Evolutionary conservation across 2,888 invertebrate species (phyloP).

Genomic region (Macrosoma leucophasiata): DNA sequence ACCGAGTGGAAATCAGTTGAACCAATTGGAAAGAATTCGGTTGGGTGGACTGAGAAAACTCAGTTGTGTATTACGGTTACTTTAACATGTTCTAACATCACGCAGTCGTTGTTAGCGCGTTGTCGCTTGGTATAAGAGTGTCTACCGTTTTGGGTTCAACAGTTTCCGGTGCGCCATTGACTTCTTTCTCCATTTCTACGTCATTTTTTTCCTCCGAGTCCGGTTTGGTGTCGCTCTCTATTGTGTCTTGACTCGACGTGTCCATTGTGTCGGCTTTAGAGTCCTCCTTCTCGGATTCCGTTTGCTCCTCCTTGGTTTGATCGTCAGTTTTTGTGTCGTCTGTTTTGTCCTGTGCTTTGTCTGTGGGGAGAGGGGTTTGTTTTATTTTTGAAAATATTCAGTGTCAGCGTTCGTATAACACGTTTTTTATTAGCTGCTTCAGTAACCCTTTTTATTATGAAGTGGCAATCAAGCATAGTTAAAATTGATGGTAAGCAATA

Average conservation of each 20-base stretch:
- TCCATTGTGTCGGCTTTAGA: conserved; percentile 47
- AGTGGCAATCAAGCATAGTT: too few species aligned
- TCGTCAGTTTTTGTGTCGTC: conserved; percentile 29
- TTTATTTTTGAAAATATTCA: conserved; percentile 26
- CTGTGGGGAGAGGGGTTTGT: conserved; percentile 28
- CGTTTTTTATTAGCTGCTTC: too few species aligned
- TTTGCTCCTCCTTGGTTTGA: conserved; percentile 28
- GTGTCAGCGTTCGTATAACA: too few species aligned
- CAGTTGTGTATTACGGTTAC: too few species aligned
- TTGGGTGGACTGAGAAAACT: too few species aligned
- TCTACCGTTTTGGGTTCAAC: conserved; percentile 30
- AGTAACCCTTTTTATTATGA: too few species aligned
- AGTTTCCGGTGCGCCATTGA: conserved; percentile 42
- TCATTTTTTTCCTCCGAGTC: conserved; percentile 30
- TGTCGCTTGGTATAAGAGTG: conserved; percentile 30
- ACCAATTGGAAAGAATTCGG: too few species aligned
- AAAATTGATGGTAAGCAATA: too few species aligned
- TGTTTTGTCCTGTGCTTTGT: conserved; percentile 31
- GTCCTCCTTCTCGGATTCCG: conserved; percentile 31
- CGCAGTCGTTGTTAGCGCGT: conserved; percentile 43
- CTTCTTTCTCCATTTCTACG: conserved; percentile 27
- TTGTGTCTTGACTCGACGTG: conserved; percentile 51
- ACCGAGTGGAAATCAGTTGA: too few species aligned
- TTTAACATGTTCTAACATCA: conserved; percentile 50
- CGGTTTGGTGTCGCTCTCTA: conserved; percentile 30